These are phyloP conservation scores for Caradrina clavipalpis DNA, from an alignment of 2,888 invertebrate species.

Conservation along the genomic window DNA sequence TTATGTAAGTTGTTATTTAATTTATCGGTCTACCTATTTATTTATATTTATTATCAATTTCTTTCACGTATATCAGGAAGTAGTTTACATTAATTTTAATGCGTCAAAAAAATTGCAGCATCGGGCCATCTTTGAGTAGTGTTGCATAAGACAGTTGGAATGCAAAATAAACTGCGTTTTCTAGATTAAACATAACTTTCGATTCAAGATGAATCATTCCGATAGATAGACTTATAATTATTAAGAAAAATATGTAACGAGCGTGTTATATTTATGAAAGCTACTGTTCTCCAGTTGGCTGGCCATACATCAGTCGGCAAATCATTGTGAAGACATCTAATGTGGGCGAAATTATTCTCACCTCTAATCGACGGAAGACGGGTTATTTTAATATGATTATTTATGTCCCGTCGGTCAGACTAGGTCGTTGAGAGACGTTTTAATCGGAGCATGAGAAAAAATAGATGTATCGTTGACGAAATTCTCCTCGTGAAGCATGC, in stretches of 20 bases:
- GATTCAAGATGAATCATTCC: slow-evolving; percentile 31
- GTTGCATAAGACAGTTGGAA: slow-evolving; percentile 43
- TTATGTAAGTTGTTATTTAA: slow-evolving; percentile 71
- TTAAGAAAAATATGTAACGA: slow-evolving; percentile 37
- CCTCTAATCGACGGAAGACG: slow-evolving; percentile 65
- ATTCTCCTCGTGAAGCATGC: slow-evolving; percentile 23
- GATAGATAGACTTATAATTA: slow-evolving; percentile 29
- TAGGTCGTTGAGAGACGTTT: slow-evolving; percentile 59
- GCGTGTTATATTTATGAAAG: slow-evolving; percentile 44
- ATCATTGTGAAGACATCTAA: slow-evolving; percentile 57
- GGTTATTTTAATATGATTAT: slow-evolving; percentile 66
- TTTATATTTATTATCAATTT: slow-evolving; percentile 24
- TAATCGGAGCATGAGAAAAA: slow-evolving; percentile 58
- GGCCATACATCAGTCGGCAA: slow-evolving; percentile 56
- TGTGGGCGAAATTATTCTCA: slow-evolving; percentile 65
- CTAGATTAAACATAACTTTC: slow-evolving; percentile 33
- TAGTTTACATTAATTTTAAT: slow-evolving; percentile 38
- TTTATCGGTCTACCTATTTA: slow-evolving; percentile 29
- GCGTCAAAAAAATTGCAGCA: slow-evolving; percentile 11
- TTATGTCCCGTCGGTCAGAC: slow-evolving; percentile 64
- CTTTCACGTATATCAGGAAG: slow-evolving; percentile 39
- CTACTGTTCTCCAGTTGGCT: slow-evolving; percentile 37
- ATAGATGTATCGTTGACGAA: slow-evolving; percentile 48
- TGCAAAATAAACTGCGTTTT: slow-evolving; percentile 26
- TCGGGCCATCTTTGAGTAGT: neutral